Base-by-base conservation (phyloP, 2,113 vertebrate species). In the Micronisus gabar region DNA sequence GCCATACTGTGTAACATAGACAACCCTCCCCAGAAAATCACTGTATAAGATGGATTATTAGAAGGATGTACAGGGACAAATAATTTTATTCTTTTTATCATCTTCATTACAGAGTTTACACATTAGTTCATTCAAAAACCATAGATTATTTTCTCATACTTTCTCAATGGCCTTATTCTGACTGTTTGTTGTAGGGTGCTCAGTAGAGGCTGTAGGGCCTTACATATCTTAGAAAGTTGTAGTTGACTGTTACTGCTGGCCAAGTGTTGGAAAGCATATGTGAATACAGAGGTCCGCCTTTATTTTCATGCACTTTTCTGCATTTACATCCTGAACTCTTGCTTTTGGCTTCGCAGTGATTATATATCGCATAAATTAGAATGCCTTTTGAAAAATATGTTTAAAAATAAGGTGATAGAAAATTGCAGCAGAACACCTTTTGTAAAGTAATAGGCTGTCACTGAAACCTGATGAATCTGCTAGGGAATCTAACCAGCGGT, bases 391-490 rank as follows among this genome's bases (percentile, higher is more conserved):
- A 82, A 91, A 94, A 93, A 27, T 32, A 43, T 20, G 34, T 74
- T 92, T 86, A 48, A 88, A 97, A 93, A 61, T 63, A 93, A 91
- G 22, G 34, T 72, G 17, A 84, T 22, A 81, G 71, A 89, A 96
- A 88, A 93, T 34, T 88, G 36, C 32, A 88, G 59, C 36, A 63
- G 67, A 83, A 86, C 30, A 56, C n/a, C 47, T 93, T 93, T 74
- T 68, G 15, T 73, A 41, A 86, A 93, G 45, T 25, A 55, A 84
- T 27, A 68, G 19, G 29, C 12, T 79, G 91, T 45, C 30, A 76
- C 11, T 85, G 76, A 86, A 85, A 84, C 30, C 61, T 66, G 63
- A 80, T 74, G 26, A 86, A 86, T 91, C n/a, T 91, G 58, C 25
- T 26, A 81, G 27, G 13, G 17, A 82, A 85, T 82, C 47, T 85